Base-by-base conservation (phyloP, 1,140 invertebrate species). In the Seison nebaliae region DNA sequence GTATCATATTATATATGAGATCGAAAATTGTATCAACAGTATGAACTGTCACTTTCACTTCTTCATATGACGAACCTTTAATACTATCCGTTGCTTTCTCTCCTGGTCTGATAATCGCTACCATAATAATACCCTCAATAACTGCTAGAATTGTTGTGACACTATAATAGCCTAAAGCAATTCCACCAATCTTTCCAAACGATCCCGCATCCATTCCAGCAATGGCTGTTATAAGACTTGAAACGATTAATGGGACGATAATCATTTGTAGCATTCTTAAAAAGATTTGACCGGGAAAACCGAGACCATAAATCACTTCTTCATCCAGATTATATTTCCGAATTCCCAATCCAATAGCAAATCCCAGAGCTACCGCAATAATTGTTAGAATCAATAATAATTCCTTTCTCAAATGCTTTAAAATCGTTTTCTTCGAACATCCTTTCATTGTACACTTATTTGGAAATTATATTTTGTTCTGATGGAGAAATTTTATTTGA, bases 161-260 rank as follows among this genome's bases (percentile, higher is more conserved):
- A 28, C 30, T 21, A 20, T 34, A 38, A 31, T 33, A 38, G n/a
- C 26, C 24, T 3, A 40, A 19, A 16, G 42, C 35, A 28, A 21
- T 11, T 1, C 44, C 35, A 1, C 53, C 55, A 38, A 57, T 49
- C 38, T 46, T 48, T 5, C 55, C 39, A 3, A 34, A 31, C 18
- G 33, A 30, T 19, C 36, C 23, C 7, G 39, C 28, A 17, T 21
- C 32, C 7, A 42, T 12, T 12, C 33, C 26, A 22, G 32, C 32
- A 18, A 42, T 31, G 4, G 29, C 26, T 24, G 29, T 29, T 9
- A 42, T 42, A 4, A 42, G 21, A 36, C 39, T 42, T 20, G 39
- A 29, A 6, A 22, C 29, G 11, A 42, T 42, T 18, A 42, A 32
- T 9, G 39, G 39, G n/a, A 42, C 15, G 11, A 42, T 42, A 4